A percentile compares a stretch with the other conserved stretches of the same genome.
These are phyloP conservation scores for Astropecten irregularis DNA, from an alignment of 53 echinoderm and acorn worm genomes.

Conservation along the genomic window DNA sequence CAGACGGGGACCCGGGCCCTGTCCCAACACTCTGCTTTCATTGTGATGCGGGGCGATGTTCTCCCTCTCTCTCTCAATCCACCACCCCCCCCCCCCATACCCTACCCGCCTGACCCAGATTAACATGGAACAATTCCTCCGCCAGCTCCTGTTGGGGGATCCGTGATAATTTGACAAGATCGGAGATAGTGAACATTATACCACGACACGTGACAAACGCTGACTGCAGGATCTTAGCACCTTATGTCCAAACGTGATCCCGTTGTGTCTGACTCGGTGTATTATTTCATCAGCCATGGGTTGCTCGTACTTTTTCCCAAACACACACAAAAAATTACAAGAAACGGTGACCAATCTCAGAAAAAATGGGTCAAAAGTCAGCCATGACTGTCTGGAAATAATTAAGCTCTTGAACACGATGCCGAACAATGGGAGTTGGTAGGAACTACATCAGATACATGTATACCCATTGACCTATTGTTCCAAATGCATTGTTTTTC, in stretches of 20 bases:
- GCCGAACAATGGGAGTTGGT: no score
- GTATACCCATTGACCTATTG: no score
- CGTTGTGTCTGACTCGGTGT: not conserved
- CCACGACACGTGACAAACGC: constrained; percentile 17
- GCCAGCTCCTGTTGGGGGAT: not conserved
- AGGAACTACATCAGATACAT: no score
- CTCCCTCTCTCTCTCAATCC: constrained; percentile 21
- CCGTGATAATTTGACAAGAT: constrained; percentile 18
- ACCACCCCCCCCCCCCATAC: no score
- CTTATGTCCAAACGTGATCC: not conserved
- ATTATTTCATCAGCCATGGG: constrained; percentile 1
- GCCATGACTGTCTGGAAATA: no score
- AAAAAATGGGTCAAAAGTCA: not conserved
- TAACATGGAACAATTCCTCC: constrained; percentile 47
- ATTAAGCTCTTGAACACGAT: no score
- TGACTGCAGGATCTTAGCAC: constrained; percentile 23
- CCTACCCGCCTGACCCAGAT: constrained; percentile 45
- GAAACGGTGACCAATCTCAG: not conserved
- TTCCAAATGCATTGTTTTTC: no score
- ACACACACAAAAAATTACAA: not conserved
- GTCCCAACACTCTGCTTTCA: constrained; percentile 7
- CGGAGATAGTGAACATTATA: constrained; percentile 27
- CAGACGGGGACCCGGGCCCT: not conserved
- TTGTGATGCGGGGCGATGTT: not conserved
- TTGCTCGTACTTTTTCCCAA: constrained; percentile 25